Evolutionary conservation across 1,140 invertebrate species (phyloP), one percentile per base, ranked within the genome.

Genomic region (Penaeus chinensis): DNA sequence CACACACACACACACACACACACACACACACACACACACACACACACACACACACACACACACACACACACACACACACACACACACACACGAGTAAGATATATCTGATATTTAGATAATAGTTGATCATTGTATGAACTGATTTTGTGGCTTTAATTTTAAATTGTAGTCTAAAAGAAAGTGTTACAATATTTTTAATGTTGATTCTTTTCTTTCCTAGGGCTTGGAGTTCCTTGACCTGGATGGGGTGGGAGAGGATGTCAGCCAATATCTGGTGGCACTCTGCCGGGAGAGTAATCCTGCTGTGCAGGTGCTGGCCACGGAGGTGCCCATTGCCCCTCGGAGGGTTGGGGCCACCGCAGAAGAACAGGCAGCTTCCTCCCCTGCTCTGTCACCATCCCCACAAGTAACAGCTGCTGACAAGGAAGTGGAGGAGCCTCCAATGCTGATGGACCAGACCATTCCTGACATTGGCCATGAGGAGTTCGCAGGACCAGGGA

Each of bases 211-310:
- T 63, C 61, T 82, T n/a, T 32, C 83, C 13, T 66, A 87, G 86
- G 86, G 74, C 86, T 76, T 87, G 24, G 65, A 87, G 62, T 87
- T 87, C 62, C 71, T 87, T 47, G 86, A 87, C 71, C 71, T 87
- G 71, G 76, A 60, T 82, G 86, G 86, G 71, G 86, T 87, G 80
- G 63, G 86, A 77, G 80, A 87, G 47, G 80, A 82, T 76, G 86
- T 82, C 22, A 27, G 80, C 19, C 66, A 87, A 61, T 42, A 82
- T 10, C 71, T 87, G 37, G 47, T 87, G 32, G 27, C 86, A 63
- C 86, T 87, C 37, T 82, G 82, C 86, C 63, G 71, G 42, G 32
- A 62, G 47, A 81, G 42, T 37, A 87, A 82, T 27, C 86, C 86
- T 54, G 86, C 86, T n/a, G 86, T 87, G 27, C 66, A 77, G 18